Evolutionary conservation across 2,888 invertebrate genomes (phyloP).

Genomic region (Linnaemya vulpina): DNA sequence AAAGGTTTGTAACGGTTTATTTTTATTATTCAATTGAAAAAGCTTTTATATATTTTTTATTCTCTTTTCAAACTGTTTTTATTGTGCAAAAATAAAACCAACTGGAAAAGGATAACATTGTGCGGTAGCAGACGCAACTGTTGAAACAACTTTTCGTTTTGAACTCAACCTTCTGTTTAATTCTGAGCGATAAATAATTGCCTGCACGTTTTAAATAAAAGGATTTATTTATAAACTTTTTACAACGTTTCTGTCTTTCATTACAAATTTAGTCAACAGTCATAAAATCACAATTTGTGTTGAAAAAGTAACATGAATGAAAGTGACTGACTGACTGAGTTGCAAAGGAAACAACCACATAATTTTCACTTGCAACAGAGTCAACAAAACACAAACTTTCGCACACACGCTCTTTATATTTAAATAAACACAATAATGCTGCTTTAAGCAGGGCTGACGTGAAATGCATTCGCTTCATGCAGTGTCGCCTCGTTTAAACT

Average conservation of each 20-base stretch:
- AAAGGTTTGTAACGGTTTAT: background rate
- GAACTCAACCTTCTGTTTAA: conserved; percentile 17
- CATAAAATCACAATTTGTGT: conserved; percentile 43
- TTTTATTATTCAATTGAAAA: background rate
- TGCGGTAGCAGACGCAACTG: background rate
- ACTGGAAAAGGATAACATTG: background rate
- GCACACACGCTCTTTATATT: background rate
- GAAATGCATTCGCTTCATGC: background rate
- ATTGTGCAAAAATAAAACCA: background rate
- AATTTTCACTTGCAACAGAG: background rate
- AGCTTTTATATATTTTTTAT: background rate
- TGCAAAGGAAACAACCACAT: conserved; percentile 37
- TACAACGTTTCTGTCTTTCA: conserved; percentile 43
- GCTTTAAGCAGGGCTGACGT: background rate
- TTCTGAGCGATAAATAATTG: background rate
- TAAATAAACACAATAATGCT: no score
- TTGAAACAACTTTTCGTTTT: background rate
- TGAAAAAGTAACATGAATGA: conserved; percentile 2
- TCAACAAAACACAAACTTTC: background rate
- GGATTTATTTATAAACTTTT: conserved; percentile 52
- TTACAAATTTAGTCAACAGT: conserved; percentile 60
- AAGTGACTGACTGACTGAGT: conserved; percentile 8
- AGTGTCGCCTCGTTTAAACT: background rate
- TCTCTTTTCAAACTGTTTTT: background rate
- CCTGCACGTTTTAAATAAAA: background rate